phyloP scores from a whole-genome alignment of 2,888 invertebrate genomes.

The Drosophila buzzatii region DNA sequence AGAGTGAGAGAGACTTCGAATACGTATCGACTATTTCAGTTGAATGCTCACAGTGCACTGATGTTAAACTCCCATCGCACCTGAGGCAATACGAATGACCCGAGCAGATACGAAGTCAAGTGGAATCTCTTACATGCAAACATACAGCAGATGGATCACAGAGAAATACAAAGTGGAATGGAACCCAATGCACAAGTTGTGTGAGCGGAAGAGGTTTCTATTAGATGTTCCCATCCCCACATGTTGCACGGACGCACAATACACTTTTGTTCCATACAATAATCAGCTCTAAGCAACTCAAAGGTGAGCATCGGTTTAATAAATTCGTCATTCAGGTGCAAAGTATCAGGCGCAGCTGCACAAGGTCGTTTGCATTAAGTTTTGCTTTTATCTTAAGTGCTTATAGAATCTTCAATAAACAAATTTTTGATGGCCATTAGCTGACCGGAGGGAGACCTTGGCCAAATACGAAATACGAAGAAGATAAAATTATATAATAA shows the following conservation, averaged over 20 bases:
- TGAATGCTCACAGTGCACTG: too few species aligned
- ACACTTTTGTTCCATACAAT: background rate
- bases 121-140: background rate
- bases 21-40: too few species aligned
- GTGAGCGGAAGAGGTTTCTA: too few species aligned
- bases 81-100: background rate
- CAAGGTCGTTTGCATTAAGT: constrained; percentile 3
- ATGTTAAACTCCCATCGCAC: too few species aligned
- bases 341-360: background rate
- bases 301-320: background rate
- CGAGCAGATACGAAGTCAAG: background rate
- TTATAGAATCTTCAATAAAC: constrained; percentile 24
- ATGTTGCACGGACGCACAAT: background rate
- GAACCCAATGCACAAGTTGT: too few species aligned
- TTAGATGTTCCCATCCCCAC: too few species aligned
- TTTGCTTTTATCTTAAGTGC: constrained; percentile 13
- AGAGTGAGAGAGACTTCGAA: too few species aligned
- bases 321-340: background rate
- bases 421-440: constrained; percentile 30
- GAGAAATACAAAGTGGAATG: too few species aligned
- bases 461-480: constrained; percentile 9
- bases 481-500: constrained; percentile 20
- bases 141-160: too few species aligned
- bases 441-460: constrained; percentile 31
- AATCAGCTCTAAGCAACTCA: background rate